Conservation (phyloP, 2,888 invertebrate genomes). For the Drosophila cognata region DNA sequence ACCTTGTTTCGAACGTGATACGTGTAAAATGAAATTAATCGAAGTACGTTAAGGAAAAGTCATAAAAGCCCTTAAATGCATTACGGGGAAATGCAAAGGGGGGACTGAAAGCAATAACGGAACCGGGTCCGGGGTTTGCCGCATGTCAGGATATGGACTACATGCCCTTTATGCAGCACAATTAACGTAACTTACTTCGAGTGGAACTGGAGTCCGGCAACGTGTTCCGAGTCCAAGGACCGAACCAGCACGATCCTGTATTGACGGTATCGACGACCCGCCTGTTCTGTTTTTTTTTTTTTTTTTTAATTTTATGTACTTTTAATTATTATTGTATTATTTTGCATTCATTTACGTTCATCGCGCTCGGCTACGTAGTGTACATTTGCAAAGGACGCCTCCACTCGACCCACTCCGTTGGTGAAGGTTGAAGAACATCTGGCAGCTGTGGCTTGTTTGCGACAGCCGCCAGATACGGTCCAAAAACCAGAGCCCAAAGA, state of each 20-base stretch:
- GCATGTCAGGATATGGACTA: slow-evolving; percentile 71
- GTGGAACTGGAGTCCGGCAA: slow-evolving; percentile 46
- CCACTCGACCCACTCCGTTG: neutral
- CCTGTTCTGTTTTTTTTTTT: slow-evolving; percentile 1
- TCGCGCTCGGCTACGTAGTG: slow-evolving; percentile 22
- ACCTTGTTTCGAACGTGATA: slow-evolving; percentile 47
- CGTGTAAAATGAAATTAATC: slow-evolving; percentile 73
- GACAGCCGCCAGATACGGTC: neutral
- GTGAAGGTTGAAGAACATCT: slow-evolving; percentile 33
- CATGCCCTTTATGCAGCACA: slow-evolving; percentile 74
- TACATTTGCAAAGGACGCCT: slow-evolving; percentile 16
- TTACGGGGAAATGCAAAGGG: slow-evolving; percentile 43
- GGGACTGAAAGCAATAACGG: neutral
- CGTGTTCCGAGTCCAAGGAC: slow-evolving; percentile 17
- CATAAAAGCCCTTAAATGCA: slow-evolving; percentile 71
- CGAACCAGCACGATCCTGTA: slow-evolving; percentile 9
- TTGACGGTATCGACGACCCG: neutral
- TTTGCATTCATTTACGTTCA: slow-evolving; percentile 75
- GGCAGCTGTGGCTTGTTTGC: slow-evolving; percentile 35
- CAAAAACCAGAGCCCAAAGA: neutral
- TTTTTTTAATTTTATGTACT: slow-evolving; percentile 48
- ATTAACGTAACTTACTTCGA: slow-evolving; percentile 68
- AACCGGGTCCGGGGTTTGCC: slow-evolving; percentile 3
- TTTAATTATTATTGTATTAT: slow-evolving; percentile 77
- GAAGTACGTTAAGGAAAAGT: slow-evolving; percentile 53